Conservation (phyloP, 2,113 vertebrate genomes). For the Mustela lutreola region DNA sequence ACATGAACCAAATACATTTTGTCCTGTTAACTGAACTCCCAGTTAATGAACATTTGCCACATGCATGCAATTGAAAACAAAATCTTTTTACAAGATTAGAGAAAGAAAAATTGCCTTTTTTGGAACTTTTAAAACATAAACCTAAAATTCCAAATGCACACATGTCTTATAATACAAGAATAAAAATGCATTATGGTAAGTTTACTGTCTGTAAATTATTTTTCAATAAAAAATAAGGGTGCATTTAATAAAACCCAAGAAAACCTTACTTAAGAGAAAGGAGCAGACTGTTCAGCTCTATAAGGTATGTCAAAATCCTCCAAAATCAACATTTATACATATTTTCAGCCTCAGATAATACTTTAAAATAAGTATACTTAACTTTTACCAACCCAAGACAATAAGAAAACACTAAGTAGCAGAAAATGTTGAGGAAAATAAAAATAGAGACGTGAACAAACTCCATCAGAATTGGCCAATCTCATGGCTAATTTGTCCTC, state of each 20-base stretch:
- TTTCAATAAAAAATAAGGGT: conserved; percentile 4
- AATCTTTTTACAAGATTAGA: background rate
- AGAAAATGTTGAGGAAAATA: background rate
- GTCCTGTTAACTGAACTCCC: background rate
- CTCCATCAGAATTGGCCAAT: background rate
- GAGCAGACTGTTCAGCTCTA: background rate
- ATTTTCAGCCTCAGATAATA: background rate
- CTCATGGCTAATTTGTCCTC: background rate
- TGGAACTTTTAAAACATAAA: conserved; percentile 52
- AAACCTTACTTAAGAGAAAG: background rate
- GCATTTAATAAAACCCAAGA: background rate
- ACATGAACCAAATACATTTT: conserved; percentile 10
- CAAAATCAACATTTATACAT: background rate
- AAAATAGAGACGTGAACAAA: background rate
- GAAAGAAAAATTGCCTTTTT: conserved; percentile 7
- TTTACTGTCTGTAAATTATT: background rate
- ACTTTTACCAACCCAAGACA: background rate
- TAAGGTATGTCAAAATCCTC: background rate
- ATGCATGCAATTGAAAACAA: background rate
- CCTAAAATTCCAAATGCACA: background rate
- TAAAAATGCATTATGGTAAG: background rate
- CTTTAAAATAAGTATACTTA: background rate
- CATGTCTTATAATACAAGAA: background rate
- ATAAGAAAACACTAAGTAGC: background rate
- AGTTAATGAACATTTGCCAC: background rate